These are phyloP conservation scores for Canis aureus DNA, from an alignment of 2,113 vertebrate genomes.

Conservation along the genomic window DNA sequence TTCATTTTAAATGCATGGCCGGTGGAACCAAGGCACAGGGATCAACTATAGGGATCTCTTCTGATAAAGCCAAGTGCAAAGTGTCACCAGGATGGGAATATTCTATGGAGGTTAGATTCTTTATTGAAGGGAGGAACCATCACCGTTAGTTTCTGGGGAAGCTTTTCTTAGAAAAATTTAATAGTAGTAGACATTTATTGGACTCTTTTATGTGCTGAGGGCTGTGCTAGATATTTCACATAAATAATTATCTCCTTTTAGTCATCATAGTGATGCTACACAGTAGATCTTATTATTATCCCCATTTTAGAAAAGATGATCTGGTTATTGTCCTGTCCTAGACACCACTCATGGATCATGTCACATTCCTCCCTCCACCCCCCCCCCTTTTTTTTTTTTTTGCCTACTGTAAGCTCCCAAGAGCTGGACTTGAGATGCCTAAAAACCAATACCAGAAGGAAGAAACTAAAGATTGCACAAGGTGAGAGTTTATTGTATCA, in stretches of 20 bases:
- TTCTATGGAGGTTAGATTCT: not conserved
- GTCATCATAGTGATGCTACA: not conserved
- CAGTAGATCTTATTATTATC: not conserved
- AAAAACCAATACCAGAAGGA: not conserved
- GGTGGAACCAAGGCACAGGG: not conserved
- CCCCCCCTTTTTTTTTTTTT: fast-evolving
- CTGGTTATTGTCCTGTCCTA: not conserved
- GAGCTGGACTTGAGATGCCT: not conserved
- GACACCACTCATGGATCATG: too few relatives aligned
- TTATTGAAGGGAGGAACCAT: not conserved
- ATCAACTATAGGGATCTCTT: not conserved
- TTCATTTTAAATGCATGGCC: constrained; percentile 8
- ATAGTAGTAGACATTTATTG: not conserved
- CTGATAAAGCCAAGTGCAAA: not conserved
- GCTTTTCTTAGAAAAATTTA: not conserved
- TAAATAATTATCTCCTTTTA: not conserved
- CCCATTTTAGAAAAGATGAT: not conserved
- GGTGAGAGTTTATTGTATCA: not conserved
- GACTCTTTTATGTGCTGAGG: not conserved
- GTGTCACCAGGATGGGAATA: not conserved
- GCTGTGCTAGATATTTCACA: not conserved
- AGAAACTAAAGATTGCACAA: not conserved
- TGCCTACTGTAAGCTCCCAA: not conserved
- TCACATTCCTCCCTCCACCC: too few relatives aligned
- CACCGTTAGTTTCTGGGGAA: not conserved